These are phyloP conservation scores for Danio jaintianensis DNA, from an alignment of 2,797 vertebrate genomes.

Conservation along the genomic window DNA sequence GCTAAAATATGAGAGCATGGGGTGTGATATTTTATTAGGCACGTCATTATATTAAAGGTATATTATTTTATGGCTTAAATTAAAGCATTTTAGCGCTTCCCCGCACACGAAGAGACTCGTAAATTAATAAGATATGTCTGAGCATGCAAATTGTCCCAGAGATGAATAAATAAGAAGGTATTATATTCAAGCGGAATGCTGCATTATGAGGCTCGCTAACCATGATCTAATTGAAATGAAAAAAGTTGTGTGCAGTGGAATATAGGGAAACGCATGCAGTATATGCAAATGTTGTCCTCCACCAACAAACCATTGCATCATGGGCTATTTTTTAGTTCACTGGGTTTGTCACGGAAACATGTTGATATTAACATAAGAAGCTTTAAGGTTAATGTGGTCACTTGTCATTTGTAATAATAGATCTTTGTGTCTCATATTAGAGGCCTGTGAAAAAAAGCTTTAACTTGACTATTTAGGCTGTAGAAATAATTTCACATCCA, in stretches of 20 bases:
- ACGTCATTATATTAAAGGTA: not conserved
- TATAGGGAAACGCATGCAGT: constrained; percentile 45
- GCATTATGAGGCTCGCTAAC: constrained; percentile 59
- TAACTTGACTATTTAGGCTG: not conserved
- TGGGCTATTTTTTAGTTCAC: constrained; percentile 33
- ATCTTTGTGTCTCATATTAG: not conserved
- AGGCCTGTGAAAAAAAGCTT: not conserved
- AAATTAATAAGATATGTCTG: constrained; percentile 70
- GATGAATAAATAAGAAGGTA: constrained; percentile 74
- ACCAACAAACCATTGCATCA: constrained; percentile 23
- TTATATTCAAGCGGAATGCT: constrained; percentile 66
- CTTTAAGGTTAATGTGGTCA: constrained; percentile 35
- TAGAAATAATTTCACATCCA: not conserved
- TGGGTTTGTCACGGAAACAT: constrained; percentile 24
- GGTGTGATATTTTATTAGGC: constrained; percentile 53
- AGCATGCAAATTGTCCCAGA: constrained; percentile 67
- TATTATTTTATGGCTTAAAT: constrained; percentile 70
- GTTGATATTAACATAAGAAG: constrained; percentile 11
- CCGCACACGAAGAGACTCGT: constrained; percentile 56
- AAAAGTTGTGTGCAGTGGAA: constrained; percentile 29
- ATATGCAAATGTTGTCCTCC: constrained; percentile 28
- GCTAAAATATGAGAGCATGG: constrained; percentile 59
- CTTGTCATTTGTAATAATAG: not conserved
- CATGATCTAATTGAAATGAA: constrained; percentile 56
- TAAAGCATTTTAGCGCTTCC: constrained; percentile 66